phyloP scores from a whole-genome alignment of 1,140 invertebrate species.

The Trachymyrmex septentrionalis region DNA sequence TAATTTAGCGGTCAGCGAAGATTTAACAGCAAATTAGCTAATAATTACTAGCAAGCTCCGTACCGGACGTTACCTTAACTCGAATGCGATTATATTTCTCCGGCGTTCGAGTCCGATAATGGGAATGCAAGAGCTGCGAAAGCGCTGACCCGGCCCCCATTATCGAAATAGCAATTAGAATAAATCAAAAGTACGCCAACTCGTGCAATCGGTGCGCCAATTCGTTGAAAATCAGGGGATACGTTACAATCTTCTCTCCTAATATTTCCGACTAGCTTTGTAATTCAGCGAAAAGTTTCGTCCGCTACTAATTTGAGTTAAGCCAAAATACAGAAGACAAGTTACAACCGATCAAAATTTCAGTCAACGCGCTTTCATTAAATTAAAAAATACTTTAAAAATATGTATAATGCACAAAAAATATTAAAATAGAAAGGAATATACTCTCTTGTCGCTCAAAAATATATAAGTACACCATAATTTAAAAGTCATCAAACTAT shows the following conservation, averaged over 20 bases:
- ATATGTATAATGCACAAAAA: neutral
- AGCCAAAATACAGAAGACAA: constrained; percentile 20
- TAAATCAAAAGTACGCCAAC: constrained; percentile 84
- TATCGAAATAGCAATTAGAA: constrained; percentile 87
- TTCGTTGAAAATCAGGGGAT: constrained; percentile 77
- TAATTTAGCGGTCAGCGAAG: constrained; percentile 84
- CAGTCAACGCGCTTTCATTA: neutral
- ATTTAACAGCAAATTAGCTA: constrained; percentile 86
- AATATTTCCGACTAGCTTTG: constrained; percentile 58
- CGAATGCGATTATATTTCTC: constrained; percentile 84
- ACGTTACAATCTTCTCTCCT: constrained; percentile 60
- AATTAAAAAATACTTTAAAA: neutral
- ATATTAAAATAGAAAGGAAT: neutral
- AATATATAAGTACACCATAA: neutral
- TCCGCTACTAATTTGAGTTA: constrained; percentile 36
- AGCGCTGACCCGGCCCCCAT: constrained; percentile 74
- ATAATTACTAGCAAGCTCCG: constrained; percentile 81
- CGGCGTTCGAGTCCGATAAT: constrained; percentile 83
- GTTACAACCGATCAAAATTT: constrained; percentile 30
- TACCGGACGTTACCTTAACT: constrained; percentile 83
- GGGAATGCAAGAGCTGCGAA: constrained; percentile 84
- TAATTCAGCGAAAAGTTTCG: constrained; percentile 53
- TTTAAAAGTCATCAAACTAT: constrained; percentile 7
- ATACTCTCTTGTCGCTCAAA: neutral
- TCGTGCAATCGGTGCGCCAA: constrained; percentile 78